These are phyloP conservation scores for Gari tellinella DNA, from an alignment of 2,888 invertebrate species.

Conservation along the genomic window DNA sequence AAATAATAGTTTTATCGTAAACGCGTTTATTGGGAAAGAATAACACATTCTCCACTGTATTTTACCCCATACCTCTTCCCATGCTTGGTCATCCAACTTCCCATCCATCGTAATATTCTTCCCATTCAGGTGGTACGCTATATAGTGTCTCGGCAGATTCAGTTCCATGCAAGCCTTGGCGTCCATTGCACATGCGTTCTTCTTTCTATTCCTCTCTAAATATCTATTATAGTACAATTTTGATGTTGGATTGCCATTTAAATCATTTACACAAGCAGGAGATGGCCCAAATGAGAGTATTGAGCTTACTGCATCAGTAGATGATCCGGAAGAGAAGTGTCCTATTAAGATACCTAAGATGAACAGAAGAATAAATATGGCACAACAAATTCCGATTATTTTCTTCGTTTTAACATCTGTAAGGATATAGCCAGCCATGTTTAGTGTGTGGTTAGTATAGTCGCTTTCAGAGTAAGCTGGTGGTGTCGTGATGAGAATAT, in stretches of 20 bases:
- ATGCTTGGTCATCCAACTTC: conserved; percentile 70
- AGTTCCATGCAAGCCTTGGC: conserved; percentile 28
- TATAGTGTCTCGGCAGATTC: conserved; percentile 66
- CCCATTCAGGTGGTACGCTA: conserved; percentile 69
- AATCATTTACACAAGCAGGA: conserved; percentile 9
- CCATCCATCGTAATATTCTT: conserved; percentile 72
- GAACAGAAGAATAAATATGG: conserved; percentile 25
- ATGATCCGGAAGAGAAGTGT: conserved; percentile 33
- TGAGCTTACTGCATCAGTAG: not conserved
- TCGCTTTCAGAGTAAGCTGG: too few species aligned
- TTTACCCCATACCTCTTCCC: conserved; percentile 74
- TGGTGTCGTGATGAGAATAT: too few species aligned
- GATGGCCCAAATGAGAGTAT: conserved; percentile 17
- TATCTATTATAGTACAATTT: conserved; percentile 33
- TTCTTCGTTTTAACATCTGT: conserved; percentile 54
- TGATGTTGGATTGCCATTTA: conserved; percentile 8
- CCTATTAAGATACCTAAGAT: conserved; percentile 48
- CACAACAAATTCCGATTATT: conserved; percentile 31
- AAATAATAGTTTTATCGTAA: too few species aligned
- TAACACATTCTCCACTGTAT: too few species aligned
- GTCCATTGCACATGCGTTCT: conserved; percentile 27
- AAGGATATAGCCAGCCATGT: conserved; percentile 56
- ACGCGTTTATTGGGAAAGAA: too few species aligned
- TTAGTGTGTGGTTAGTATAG: too few species aligned
- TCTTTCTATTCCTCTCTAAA: conserved; percentile 28